Base-by-base conservation (phyloP, 2,888 invertebrate genomes). In the Caenorhabditis sp. region DNA sequence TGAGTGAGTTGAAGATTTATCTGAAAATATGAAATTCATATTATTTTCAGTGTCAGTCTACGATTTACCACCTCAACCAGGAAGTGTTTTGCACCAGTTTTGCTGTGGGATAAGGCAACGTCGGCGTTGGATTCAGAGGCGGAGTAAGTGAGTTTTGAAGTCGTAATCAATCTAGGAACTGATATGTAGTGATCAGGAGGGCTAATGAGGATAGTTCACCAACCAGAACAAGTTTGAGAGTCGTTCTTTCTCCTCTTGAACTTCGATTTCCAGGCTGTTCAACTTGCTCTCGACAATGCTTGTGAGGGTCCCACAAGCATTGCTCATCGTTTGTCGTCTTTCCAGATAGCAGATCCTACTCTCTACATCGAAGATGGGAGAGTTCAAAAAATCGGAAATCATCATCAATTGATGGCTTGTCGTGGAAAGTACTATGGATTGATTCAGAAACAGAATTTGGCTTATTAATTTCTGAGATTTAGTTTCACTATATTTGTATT, bases 71-170 rank as follows among this genome's bases (percentile, higher is more conserved):
- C n/a, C n/a, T n/a, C n/a, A n/a, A n/a, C n/a, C n/a, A n/a, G n/a
- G n/a, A n/a, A n/a, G n/a, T n/a, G n/a, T n/a, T n/a, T n/a, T n/a
- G n/a, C n/a, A n/a, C n/a, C n/a, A n/a, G n/a, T n/a, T n/a, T 12
- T 54, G 54, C 26, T 54, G 14, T 14, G 24, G 10, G 54, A 54
- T 96, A 82, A 82, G 51, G 83, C 83, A 3, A 82, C 83, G 19
- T 80, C 83, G 7, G 80, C 80, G 12, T 61, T 82, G 8, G 93
- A 94, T 84, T 0, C 96, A 96, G 93, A 96, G 96, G 92, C 96
- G 96, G 92, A 93, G 26, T 61, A 28, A 31, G 61, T 38, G 8
- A n/a, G 59, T 14, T 41, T 47, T 54, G 1, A 47, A 2, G 16
- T 12, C 0, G 5, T 5, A 47, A 47, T 6, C 31, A n/a, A n/a